Evolutionary conservation across 2,888 invertebrate species (phyloP).

Genomic region (Drosophila rubida): DNA sequence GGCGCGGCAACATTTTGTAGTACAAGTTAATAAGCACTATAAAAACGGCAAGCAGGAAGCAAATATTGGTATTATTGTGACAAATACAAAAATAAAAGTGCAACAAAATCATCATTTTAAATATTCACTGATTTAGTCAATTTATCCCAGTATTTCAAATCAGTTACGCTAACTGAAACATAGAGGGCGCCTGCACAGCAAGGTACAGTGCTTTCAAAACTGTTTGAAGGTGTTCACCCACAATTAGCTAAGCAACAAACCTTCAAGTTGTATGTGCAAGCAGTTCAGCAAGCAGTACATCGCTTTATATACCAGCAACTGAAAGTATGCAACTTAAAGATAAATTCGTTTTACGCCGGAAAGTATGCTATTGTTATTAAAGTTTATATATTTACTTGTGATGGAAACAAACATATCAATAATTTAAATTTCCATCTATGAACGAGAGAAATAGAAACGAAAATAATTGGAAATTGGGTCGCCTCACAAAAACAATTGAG

Average conservation of each 20-base stretch:
- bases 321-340: background rate
- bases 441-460: background rate
- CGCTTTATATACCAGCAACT: background rate
- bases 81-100: background rate
- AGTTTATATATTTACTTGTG: too few relatives aligned
- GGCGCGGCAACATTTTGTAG: conserved; percentile 6
- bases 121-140: background rate
- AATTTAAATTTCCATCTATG: background rate
- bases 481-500: background rate
- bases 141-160: background rate
- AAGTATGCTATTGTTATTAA: background rate
- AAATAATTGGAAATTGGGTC: background rate
- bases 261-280: conserved; percentile 1
- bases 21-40: conserved; percentile 35
- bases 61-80: conserved; percentile 23
- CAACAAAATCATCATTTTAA: background rate
- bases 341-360: background rate
- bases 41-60: conserved; percentile 22
- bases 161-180: background rate
- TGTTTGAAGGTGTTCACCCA: background rate
- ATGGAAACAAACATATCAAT: background rate
- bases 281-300: background rate
- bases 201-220: background rate
- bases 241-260: background rate
- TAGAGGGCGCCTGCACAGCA: conserved; percentile 22